Evolutionary conservation across 2,113 vertebrate species (phyloP).

Genomic region (Pontoporia blainvillei): DNA sequence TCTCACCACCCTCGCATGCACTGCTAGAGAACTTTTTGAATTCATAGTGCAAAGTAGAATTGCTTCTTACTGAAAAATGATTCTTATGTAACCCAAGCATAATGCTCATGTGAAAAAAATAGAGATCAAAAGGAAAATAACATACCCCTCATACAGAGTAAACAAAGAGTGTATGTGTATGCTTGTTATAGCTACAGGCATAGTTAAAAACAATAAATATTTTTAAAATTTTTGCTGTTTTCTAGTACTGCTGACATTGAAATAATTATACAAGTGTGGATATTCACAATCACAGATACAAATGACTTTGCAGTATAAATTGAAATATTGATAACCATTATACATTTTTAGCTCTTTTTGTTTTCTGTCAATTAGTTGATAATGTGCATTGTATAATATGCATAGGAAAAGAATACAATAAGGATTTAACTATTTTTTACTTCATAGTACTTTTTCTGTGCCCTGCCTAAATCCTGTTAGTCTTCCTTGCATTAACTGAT

Average conservation of each 20-base stretch:
- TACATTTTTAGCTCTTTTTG: neutral
- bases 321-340: neutral
- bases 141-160: neutral
- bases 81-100: neutral
- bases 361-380: neutral
- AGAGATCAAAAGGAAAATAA: neutral
- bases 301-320: neutral
- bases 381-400: neutral
- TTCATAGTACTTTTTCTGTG: neutral
- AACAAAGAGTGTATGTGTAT: neutral
- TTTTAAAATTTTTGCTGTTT: neutral
- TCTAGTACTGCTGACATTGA: neutral
- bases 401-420: neutral
- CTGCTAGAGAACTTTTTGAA: neutral
- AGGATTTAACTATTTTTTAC: neutral
- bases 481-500: neutral
- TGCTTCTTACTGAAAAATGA: neutral
- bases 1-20: neutral
- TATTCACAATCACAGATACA: neutral
- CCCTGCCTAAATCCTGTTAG: neutral
- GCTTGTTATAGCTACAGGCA: neutral
- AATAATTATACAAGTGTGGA: neutral
- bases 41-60: neutral
- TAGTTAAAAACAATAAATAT: neutral
- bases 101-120: neutral